A percentile compares a stretch with the other conserved stretches of the same genome.
These are phyloP conservation scores for Halesus radiatus DNA, from an alignment of 1,140 invertebrate species.

Conservation along the genomic window DNA sequence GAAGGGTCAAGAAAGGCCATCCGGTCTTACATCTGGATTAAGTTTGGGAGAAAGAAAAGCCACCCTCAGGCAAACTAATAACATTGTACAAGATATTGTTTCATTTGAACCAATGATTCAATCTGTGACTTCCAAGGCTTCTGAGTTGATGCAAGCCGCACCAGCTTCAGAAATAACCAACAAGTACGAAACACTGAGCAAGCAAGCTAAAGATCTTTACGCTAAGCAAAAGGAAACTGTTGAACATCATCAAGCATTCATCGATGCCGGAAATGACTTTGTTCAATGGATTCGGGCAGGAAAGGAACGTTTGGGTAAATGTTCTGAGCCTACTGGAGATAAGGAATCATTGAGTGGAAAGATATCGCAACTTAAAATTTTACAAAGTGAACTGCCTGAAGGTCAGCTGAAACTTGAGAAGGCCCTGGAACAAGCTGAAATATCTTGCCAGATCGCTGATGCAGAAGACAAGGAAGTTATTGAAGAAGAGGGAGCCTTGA, in stretches of 20 bases:
- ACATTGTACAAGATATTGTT: slow-evolving; percentile 94
- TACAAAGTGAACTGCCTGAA: slow-evolving; percentile 85
- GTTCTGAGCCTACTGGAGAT: slow-evolving; percentile 94
- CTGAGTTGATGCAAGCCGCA: slow-evolving; percentile 87
- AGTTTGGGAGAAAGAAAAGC: slow-evolving; percentile 89
- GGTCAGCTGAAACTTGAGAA: slow-evolving; percentile 86
- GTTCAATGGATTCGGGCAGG: slow-evolving; percentile 91
- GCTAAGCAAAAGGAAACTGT: slow-evolving; percentile 93
- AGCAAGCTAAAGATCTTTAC: slow-evolving; percentile 90
- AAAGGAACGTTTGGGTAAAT: slow-evolving; percentile 92
- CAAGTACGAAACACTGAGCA: slow-evolving; percentile 91
- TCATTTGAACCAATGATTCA: slow-evolving; percentile 96
- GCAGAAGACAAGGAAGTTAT: slow-evolving; percentile 91
- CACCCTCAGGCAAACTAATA: slow-evolving; percentile 90
- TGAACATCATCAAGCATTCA: slow-evolving; percentile 90
- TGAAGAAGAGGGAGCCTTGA: slow-evolving; percentile 89
- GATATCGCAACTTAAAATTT: slow-evolving; percentile 85
- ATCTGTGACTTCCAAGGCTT: slow-evolving; percentile 91
- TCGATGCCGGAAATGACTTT: slow-evolving; percentile 93
- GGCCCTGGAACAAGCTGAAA: slow-evolving; percentile 85
- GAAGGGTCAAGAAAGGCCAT: slow-evolving; percentile 74
- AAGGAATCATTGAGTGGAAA: slow-evolving; percentile 90
- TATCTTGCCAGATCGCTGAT: slow-evolving; percentile 85
- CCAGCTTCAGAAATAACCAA: slow-evolving; percentile 90
- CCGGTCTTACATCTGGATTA: slow-evolving; percentile 80